Base-by-base conservation (phyloP, 2,113 vertebrate species). In the Pelvicachromis taeniatus region DNA sequence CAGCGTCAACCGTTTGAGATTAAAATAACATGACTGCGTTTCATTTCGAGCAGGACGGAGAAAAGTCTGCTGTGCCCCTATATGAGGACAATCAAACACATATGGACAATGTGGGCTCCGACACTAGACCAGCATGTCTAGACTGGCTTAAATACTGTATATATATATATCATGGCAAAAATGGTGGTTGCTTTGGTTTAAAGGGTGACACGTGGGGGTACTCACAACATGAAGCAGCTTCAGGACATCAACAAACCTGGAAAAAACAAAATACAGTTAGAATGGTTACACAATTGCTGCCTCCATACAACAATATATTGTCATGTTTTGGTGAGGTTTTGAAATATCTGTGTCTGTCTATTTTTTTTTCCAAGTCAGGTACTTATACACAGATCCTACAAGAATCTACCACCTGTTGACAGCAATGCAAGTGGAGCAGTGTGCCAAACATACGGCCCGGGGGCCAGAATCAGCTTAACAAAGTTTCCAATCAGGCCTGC, bases 211-310 rank as follows among this genome's bases (percentile, higher is more conserved):
- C n/a, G 19, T 50, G 31, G 78, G 35, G 45, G 40, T 97, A 99
- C 98, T 99, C 96, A 99, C 99, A 85, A 99, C 98, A 92, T 99
- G 97, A 87, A 99, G 96, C 88, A 99, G 96, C 95, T 98, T 99
- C 90, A 99, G 96, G 83, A 98, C 98, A 82, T 99, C 97, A 87
- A 99, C 99, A 96, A 99, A 99, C 92, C 99, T 99, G 92, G 10
- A 83, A 38, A 38, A 52, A 77, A 42, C 45, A 63, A 55, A 63
- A 31, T 11, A 12, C 29, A 21, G 52, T 14, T 55, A 45, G 26
- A 42, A 31, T n/a, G 35, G 35, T 42, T 75, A 50, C 68, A 3
- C 23, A 75, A n/a, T 5, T 1, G 1, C 16, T 29, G 45, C 42
- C 4, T 48, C 6, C 42, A 12, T 75, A 19, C 2, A 75, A 73